A percentile compares a stretch with the other conserved stretches of the same genome.
phyloP scores from a whole-genome alignment of 1,140 invertebrate genomes.

The Drosophila yakuba region DNA sequence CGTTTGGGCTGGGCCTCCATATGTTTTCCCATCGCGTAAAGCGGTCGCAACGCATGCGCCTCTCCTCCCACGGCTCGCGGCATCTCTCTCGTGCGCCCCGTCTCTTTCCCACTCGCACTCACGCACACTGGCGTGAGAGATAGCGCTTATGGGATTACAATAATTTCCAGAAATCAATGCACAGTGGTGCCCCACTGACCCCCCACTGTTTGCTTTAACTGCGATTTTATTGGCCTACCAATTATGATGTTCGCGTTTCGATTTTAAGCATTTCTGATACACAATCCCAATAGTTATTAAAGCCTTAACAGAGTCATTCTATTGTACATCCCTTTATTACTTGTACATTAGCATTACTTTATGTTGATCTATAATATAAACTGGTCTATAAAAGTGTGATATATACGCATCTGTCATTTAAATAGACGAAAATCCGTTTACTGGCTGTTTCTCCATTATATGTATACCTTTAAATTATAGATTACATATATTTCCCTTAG shows the following conservation, averaged over 20 bases:
- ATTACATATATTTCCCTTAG: too few relatives aligned
- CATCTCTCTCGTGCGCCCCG: slow-evolving; percentile 1
- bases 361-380: too few relatives aligned
- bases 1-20: slow-evolving; percentile 37
- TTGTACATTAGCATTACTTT: too few relatives aligned
- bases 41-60: slow-evolving; percentile 58
- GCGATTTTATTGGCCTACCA: slow-evolving; percentile 3
- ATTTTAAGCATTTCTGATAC: not conserved
- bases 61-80: slow-evolving; percentile 19
- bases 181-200: slow-evolving; percentile 48
- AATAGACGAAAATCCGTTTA: too few relatives aligned
- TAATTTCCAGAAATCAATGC: slow-evolving; percentile 61
- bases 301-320: not conserved
- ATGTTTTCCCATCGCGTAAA: slow-evolving; percentile 41
- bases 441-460: too few relatives aligned
- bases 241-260: not conserved
- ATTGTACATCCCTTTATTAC: too few relatives aligned
- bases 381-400: too few relatives aligned
- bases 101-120: not conserved
- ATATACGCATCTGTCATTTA: too few relatives aligned
- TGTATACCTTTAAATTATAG: too few relatives aligned
- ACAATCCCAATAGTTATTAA: not conserved
- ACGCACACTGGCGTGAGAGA: slow-evolving; percentile 43
- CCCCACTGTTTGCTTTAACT: slow-evolving; percentile 19
- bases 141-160: slow-evolving; percentile 69